Evolutionary conservation across 2,113 vertebrate genomes (phyloP), one percentile per base, ranked within the genome.

Genomic region (Pelecanoides urinatrix): DNA sequence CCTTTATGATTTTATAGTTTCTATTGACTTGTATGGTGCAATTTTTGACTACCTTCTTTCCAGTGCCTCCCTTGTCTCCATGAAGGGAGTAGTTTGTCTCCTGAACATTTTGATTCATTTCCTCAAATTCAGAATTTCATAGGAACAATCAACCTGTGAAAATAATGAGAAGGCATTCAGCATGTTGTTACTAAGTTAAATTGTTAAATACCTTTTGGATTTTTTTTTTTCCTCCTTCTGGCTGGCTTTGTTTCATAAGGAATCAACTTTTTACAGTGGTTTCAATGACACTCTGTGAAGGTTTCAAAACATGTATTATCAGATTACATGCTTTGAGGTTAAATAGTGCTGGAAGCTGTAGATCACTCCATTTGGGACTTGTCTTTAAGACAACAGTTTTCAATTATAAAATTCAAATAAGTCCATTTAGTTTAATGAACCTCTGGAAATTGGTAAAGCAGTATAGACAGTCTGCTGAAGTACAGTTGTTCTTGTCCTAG

Each of bases 291-390:
- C 86, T 87, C 52, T 15, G 13, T n/a, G 36, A 83, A 62, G 49
- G 4, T 79, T 95, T 96, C 44, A 12, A 50, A 79, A 50, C 30
- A 1, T 16, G 40, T 78, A 40, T 95, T 90, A 73, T 80, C 89
- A 94, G 70, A 50, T 79, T 8, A 45, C 30, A 32, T 29, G 36
- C 79, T 96, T 94, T 7, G 94, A 95, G 97, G 96, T 97, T 93
- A 97, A 97, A 92, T 42, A 96, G 79, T 93, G 97, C 97, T 96
- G 95, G 89, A 97, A 96, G 97, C 97, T 97, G 94, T 97, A 93
- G 96, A 93, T 97, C 96, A 95, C 96, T 88, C 91, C 94, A 74
- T 59, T 63, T 93, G 97, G 93, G 97, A 97, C 32, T 92, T 80
- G 38, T 85, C 82, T 95, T 82, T 63, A 74, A 97, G 90, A 96